Evolutionary conservation across 30 jellyfish, hydroid and myxozoan species (phyloP).

Genomic region (Nemopilema nomurai): DNA sequence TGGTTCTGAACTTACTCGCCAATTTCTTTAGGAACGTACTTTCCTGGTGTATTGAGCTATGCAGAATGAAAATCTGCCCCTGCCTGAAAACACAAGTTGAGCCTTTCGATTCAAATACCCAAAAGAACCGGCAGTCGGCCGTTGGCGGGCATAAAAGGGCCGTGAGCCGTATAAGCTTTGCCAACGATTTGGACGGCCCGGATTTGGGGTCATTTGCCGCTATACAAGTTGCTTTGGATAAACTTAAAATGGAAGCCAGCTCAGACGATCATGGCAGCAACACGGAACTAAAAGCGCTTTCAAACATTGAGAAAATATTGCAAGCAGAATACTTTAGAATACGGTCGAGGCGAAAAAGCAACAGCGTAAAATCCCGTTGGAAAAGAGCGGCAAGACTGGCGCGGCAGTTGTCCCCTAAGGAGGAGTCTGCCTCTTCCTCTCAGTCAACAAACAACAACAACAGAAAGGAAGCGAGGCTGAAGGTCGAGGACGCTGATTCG

Average conservation of each 20-base stretch:
- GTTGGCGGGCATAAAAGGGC: constrained; percentile 14
- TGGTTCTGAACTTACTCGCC: constrained; percentile 79
- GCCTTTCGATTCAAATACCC: constrained; percentile 43
- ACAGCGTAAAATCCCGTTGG: constrained; percentile 74
- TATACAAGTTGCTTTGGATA: constrained; percentile 83
- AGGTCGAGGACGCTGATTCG: constrained; percentile 8
- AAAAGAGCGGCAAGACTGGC: constrained; percentile 85
- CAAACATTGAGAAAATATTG: constrained; percentile 72
- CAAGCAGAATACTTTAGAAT: constrained; percentile 64
- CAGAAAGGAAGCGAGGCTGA: not conserved
- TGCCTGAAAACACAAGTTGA: constrained; percentile 58
- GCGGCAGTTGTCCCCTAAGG: constrained; percentile 48
- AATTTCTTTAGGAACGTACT: constrained; percentile 61
- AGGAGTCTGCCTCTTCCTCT: constrained; percentile 12
- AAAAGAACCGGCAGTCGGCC: constrained; percentile 36
- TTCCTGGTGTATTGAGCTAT: constrained; percentile 6
- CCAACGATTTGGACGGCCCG: constrained; percentile 56
- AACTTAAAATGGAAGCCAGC: constrained; percentile 60
- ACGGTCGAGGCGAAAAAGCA: constrained; percentile 69
- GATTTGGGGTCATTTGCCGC: constrained; percentile 93
- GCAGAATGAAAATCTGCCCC: constrained; percentile 43
- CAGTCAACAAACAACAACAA: not conserved
- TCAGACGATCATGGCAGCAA: constrained; percentile 52
- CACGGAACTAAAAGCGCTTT: constrained; percentile 81
- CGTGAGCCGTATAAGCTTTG: constrained; percentile 54